Conservation (phyloP, 2,113 vertebrate species). For the Andinoacara biseriatus region DNA sequence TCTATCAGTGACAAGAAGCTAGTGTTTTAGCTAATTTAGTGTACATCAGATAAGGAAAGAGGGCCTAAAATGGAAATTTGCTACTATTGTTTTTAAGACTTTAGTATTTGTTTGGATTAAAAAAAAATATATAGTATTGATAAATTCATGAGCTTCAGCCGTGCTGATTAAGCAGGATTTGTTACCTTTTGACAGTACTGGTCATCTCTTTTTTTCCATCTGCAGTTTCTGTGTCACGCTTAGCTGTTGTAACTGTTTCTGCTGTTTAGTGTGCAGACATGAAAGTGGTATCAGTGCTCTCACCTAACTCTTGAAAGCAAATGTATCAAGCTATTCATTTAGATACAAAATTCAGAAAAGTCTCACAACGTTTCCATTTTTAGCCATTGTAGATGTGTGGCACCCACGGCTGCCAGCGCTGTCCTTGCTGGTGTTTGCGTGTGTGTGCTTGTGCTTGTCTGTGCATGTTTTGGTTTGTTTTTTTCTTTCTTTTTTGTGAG, state of each 20-base stretch:
- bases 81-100: too few relatives aligned
- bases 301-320: background rate
- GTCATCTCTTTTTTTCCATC: background rate
- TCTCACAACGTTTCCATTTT: background rate
- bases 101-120: too few relatives aligned
- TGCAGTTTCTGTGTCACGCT: background rate
- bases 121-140: too few relatives aligned
- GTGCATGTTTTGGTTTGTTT: background rate
- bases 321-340: background rate
- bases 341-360: background rate
- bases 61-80: too few relatives aligned
- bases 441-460: background rate
- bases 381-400: background rate
- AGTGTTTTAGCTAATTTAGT: too few relatives aligned
- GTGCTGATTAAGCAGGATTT: background rate
- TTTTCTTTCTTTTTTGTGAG: slow-evolving; percentile 23
- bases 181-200: background rate
- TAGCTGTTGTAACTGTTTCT: background rate
- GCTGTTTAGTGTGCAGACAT: background rate
- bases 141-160: background rate
- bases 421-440: slow-evolving; percentile 4
- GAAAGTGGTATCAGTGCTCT: background rate
- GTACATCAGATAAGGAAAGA: too few relatives aligned
- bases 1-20: background rate
- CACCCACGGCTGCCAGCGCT: background rate